A percentile compares a stretch with the other conserved stretches of the same genome.
Evolutionary conservation across 2,797 vertebrate genomes (phyloP).

Genomic region (Balearica regulorum): DNA sequence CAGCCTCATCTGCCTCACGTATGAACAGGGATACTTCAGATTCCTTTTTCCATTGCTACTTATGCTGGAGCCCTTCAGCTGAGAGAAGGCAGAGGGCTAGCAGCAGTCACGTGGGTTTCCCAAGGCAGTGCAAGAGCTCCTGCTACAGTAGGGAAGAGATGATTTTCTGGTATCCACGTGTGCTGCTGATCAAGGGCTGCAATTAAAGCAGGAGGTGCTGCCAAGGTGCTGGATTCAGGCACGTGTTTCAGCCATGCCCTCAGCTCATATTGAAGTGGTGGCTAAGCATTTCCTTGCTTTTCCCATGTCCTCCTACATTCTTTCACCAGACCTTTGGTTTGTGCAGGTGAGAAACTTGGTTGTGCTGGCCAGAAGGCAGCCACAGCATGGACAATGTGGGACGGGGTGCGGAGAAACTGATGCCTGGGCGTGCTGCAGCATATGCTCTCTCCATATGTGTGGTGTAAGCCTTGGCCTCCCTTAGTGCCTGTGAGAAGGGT

Average conservation of each 20-base stretch:
- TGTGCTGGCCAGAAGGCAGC: not conserved
- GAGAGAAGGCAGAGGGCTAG: not conserved
- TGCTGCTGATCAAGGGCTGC: not conserved
- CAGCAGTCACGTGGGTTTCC: not conserved
- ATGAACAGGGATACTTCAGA: not conserved
- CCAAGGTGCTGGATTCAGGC: not conserved
- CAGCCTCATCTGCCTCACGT: not conserved
- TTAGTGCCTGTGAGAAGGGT: not conserved
- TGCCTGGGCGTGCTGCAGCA: not conserved
- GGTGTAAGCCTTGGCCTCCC: not conserved
- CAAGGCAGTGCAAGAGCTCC: not conserved
- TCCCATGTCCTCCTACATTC: not conserved
- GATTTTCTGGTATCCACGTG: rapidly evolving
- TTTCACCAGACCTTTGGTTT: not conserved
- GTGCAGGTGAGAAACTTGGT: not conserved
- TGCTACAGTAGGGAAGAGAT: not conserved
- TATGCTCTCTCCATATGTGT: not conserved
- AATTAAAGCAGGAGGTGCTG: not conserved
- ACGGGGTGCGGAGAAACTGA: not conserved
- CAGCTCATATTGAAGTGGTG: not conserved
- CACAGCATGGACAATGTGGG: not conserved
- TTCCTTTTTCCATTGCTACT: not conserved
- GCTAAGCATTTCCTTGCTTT: not conserved
- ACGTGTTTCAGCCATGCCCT: rapidly evolving
- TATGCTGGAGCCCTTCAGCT: not conserved